Conservation (phyloP, 2,113 vertebrate species). For the Leuciscus idus region DNA sequence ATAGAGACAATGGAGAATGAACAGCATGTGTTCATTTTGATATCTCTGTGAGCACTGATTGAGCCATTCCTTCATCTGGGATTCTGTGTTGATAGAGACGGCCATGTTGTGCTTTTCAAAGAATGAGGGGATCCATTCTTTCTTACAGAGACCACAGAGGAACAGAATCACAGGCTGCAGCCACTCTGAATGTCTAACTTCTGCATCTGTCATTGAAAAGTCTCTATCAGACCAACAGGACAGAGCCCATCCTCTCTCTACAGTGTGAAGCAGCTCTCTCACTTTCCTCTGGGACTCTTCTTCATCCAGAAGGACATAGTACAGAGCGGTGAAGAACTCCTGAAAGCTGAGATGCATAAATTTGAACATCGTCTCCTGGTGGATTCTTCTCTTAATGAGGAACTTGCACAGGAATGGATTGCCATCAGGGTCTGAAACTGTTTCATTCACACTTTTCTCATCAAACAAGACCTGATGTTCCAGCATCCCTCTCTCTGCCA, state of each 20-base stretch:
- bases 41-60: background rate
- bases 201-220: background rate
- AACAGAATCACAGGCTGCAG: conserved; percentile 24
- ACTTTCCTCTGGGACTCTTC: conserved; percentile 20
- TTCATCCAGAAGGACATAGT: conserved; percentile 32
- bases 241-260: conserved; percentile 6
- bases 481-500: conserved; percentile 36
- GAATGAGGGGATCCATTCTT: background rate
- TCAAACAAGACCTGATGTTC: conserved; percentile 33
- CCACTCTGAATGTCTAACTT: background rate
- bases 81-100: background rate
- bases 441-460: background rate
- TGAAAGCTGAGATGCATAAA: conserved; percentile 61
- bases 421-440: background rate
- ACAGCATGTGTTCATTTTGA: conserved; percentile 1
- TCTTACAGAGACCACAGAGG: conserved; percentile 25
- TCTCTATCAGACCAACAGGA: background rate
- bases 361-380: conserved; percentile 19
- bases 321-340: conserved; percentile 62
- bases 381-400: conserved; percentile 32
- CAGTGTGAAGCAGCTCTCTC: conserved; percentile 1
- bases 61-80: conserved; percentile 41
- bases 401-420: background rate
- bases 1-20: conserved; percentile 37
- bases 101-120: background rate